phyloP scores from a whole-genome alignment of 1,140 invertebrate species.

The Calephelis nemesis region DNA sequence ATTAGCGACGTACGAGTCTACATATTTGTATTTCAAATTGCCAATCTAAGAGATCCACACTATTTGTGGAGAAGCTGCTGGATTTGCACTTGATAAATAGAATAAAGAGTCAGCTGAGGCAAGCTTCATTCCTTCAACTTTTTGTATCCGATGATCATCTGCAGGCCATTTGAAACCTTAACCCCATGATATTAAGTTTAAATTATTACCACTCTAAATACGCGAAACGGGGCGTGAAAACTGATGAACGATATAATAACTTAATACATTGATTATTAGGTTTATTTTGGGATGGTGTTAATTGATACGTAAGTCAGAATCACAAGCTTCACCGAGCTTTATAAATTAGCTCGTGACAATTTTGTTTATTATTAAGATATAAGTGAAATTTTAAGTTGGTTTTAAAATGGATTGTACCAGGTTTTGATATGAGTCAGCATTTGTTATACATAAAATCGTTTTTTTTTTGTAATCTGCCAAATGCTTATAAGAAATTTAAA shows the following conservation, averaged over 20 bases:
- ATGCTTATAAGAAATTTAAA: no score
- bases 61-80: constrained; percentile 42
- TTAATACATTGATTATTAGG: constrained; percentile 30
- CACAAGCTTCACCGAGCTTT: constrained; percentile 27
- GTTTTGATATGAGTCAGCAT: no score
- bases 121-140: constrained; percentile 57
- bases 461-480: no score
- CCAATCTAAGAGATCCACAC: constrained; percentile 36
- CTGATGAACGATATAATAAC: constrained; percentile 34
- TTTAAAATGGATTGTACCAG: not conserved
- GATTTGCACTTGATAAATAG: constrained; percentile 48
- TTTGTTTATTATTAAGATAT: constrained; percentile 29
- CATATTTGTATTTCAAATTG: constrained; percentile 36
- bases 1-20: constrained; percentile 25
- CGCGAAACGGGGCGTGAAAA: constrained; percentile 29
- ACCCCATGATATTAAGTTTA: constrained; percentile 18
- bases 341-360: constrained; percentile 33
- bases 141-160: constrained; percentile 36
- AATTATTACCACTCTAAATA: constrained; percentile 19
- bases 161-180: constrained; percentile 35
- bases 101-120: constrained; percentile 51
- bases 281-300: constrained; percentile 24
- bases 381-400: not conserved
- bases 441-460: no score
- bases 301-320: constrained; percentile 10